A percentile compares a stretch with the other conserved stretches of the same genome.
Evolutionary conservation across 2,888 invertebrate species (phyloP).

Genomic region (Druceiella hillmani): DNA sequence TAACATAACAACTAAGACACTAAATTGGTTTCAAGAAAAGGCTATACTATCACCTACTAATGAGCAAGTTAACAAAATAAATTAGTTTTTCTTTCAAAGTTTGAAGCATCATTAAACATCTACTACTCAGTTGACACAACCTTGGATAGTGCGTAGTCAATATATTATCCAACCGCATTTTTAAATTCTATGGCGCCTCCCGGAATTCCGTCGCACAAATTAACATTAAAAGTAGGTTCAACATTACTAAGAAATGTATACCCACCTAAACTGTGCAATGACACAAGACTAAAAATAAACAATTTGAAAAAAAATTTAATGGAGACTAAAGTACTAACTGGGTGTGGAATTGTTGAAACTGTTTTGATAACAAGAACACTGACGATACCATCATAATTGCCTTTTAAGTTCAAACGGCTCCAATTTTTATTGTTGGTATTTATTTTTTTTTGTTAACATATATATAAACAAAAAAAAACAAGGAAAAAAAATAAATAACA

Average conservation of each 20-base stretch:
- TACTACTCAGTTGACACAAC: constrained; percentile 20
- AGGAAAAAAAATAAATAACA: no score
- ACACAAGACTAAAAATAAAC: constrained; percentile 14
- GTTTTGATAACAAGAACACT: constrained; percentile 20
- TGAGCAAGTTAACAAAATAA: constrained; percentile 14
- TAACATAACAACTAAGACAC: no score
- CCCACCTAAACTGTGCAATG: no score
- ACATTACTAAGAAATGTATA: no score
- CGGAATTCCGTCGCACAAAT: constrained; percentile 15
- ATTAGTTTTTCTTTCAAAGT: constrained; percentile 15
- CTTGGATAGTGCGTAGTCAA: constrained; percentile 15
- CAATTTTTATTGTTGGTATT: no score
- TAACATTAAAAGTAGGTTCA: constrained; percentile 10
- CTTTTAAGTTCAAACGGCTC: constrained; percentile 13
- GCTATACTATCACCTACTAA: constrained; percentile 16
- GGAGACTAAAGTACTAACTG: constrained; percentile 16
- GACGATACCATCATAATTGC: constrained; percentile 19
- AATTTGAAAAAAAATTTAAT: constrained; percentile 18
- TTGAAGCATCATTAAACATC: constrained; percentile 7
- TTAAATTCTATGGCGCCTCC: constrained; percentile 17
- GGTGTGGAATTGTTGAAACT: no score
- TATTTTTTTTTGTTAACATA: no score
- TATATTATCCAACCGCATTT: constrained; percentile 20
- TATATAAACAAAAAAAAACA: no score
- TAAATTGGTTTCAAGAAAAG: constrained; percentile 16